Conservation (phyloP, 2,113 vertebrate species). For the Leucoraja erinaceus region DNA sequence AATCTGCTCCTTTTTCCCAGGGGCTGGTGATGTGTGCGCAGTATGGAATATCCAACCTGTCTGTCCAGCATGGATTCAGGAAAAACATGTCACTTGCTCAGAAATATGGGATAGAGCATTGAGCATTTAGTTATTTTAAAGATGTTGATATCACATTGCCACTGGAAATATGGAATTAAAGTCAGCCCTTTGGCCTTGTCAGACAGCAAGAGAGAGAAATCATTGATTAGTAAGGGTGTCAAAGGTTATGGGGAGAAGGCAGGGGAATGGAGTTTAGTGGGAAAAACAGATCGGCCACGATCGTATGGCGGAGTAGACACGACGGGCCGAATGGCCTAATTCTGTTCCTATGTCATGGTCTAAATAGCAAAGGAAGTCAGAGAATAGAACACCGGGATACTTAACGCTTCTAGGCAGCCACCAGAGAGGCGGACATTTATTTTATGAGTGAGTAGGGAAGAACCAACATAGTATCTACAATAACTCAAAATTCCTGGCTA, state of each 20-base stretch:
- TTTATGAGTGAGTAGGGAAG: neutral
- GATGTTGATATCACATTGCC: neutral
- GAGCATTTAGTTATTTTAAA: neutral
- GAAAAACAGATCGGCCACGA: no score
- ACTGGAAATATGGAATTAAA: neutral
- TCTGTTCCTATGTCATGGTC: no score
- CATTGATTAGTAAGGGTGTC: no score
- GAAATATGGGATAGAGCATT: neutral
- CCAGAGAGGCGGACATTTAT: neutral
- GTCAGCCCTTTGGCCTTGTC: neutral
- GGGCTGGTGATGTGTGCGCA: neutral
- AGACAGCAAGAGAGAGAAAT: neutral
- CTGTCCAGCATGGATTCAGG: no score
- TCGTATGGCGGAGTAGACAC: no score
- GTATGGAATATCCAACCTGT: neutral
- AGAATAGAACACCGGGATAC: neutral
- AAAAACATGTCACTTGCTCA: no score
- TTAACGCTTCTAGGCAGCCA: neutral
- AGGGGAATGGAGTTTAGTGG: no score
- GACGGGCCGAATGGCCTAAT: no score
- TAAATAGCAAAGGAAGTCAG: no score
- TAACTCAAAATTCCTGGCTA: neutral
- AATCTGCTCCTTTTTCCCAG: neutral
- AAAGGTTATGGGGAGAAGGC: no score
- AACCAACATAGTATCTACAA: neutral